Evolutionary conservation across 2,113 vertebrate species (phyloP), one percentile per base, ranked within the genome.

Genomic region (Amblyornis subalaris): DNA sequence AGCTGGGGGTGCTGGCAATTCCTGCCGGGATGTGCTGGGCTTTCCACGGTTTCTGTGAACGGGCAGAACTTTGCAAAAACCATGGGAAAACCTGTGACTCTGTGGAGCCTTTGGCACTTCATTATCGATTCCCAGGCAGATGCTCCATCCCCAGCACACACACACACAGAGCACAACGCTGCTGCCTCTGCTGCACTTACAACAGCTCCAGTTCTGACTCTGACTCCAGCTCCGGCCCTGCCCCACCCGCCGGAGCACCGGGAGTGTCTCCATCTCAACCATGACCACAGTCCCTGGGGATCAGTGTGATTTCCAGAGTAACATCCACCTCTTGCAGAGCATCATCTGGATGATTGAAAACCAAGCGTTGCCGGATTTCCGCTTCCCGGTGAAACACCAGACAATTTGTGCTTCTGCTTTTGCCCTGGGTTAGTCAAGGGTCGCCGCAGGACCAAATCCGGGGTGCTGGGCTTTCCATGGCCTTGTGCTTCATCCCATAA

Each of bases 1-100:
- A 48, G 74, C 76, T 8, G 6, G 3, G 0, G 24, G 55, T 25
- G 38, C 47, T 6, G 4, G n/a, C 0, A 0, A 28, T 25, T 74
- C 77, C 73, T 69, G 64, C 38, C 3, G 7, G 50, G 55, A 4
- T 12, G 22, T 22, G 26, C n/a, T 31, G 70, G 72, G 33, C 7
- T 75, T 71, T n/a, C 71, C 53, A 70, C 0, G 0, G 22, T 12
- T 78, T 67, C 74, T 57, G 53, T 12, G 24, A 51, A 64, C 2
- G 0, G 48, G 38, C 33, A 73, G 48, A 76, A 84, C 53, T 83
- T 75, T 55, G 21, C 31, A 78, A 36, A 62, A 67, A 8, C 12
- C 55, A 55, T 3, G 12, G 71, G 75, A 6, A 72, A 76, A 79
- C 16, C 10, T 4, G 4, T 10, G 54, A 42, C 24, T 65, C 35